Evolutionary conservation across 2,888 invertebrate species (phyloP).

Genomic region (Rhimphoctona megacephalus): DNA sequence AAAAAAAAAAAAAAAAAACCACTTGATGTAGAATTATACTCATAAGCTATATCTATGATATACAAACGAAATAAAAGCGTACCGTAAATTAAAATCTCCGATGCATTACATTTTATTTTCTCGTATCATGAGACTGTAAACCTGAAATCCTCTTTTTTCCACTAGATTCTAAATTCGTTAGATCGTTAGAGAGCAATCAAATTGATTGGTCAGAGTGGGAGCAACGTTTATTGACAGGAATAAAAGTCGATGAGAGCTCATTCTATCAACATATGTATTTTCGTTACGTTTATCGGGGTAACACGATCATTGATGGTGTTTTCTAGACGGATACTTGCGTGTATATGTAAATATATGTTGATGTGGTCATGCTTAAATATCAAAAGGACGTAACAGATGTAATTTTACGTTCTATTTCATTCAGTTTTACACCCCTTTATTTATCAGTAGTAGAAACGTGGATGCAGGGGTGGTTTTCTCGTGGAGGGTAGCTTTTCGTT

Average conservation of each 20-base stretch:
- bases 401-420: neutral
- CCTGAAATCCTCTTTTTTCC: constrained; percentile 12
- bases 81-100: constrained; percentile 79
- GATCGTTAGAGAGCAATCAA: constrained; percentile 50
- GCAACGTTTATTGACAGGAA: constrained; percentile 11
- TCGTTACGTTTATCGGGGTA: constrained; percentile 52
- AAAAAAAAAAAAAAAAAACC: constrained; percentile 65
- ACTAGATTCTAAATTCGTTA: constrained; percentile 26
- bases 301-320: constrained; percentile 46
- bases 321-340: constrained; percentile 31
- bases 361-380: neutral
- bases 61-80: constrained; percentile 85
- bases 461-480: constrained; percentile 9
- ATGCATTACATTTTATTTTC: constrained; percentile 55
- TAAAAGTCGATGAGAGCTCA: constrained; percentile 30
- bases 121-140: constrained; percentile 23
- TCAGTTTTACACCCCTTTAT: neutral
- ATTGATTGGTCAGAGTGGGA: constrained; percentile 57
- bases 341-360: constrained; percentile 9
- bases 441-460: neutral
- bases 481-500: constrained; percentile 37
- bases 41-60: constrained; percentile 85
- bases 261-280: constrained; percentile 48
- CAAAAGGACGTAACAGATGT: neutral
- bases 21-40: constrained; percentile 85